Evolutionary conservation across 2,888 invertebrate genomes (phyloP).

Genomic region (Temnothorax rugatulus): DNA sequence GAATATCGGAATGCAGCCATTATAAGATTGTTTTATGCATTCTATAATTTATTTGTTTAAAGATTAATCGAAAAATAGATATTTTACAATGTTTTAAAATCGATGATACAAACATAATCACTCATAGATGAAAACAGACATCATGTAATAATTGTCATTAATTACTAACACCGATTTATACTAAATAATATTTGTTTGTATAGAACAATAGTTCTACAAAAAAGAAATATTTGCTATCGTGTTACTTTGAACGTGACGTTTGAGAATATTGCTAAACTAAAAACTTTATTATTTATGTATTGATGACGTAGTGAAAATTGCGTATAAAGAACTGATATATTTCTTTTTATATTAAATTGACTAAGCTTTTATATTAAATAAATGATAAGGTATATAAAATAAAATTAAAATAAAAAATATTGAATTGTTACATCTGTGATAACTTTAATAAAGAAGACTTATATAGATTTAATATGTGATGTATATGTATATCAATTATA

Average conservation of each 20-base stretch:
- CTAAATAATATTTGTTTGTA: not conserved
- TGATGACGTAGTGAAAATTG: not conserved
- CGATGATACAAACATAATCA: not conserved
- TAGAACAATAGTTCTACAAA: not conserved
- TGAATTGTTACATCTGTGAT: not conserved
- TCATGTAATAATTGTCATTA: not conserved
- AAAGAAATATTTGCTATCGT: not conserved
- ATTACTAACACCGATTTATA: not conserved
- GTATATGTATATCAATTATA: no score
- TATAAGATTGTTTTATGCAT: not conserved
- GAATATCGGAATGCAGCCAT: no score
- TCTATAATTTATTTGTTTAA: not conserved
- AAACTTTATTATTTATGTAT: not conserved
- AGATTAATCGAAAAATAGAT: not conserved
- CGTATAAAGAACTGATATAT: no score
- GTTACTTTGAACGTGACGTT: not conserved
- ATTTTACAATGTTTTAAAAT: not conserved
- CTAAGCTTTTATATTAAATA: not conserved
- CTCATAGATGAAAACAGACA: not conserved
- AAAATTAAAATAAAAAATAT: not conserved
- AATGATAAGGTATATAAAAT: no score
- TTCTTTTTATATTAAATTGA: no score
- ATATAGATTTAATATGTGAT: no score
- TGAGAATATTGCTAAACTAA: not conserved
- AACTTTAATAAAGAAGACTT: not conserved